A percentile compares a stretch with the other conserved stretches of the same genome.
Evolutionary conservation across 2,113 vertebrate species (phyloP).

Genomic region (Platysternon megacephalum): DNA sequence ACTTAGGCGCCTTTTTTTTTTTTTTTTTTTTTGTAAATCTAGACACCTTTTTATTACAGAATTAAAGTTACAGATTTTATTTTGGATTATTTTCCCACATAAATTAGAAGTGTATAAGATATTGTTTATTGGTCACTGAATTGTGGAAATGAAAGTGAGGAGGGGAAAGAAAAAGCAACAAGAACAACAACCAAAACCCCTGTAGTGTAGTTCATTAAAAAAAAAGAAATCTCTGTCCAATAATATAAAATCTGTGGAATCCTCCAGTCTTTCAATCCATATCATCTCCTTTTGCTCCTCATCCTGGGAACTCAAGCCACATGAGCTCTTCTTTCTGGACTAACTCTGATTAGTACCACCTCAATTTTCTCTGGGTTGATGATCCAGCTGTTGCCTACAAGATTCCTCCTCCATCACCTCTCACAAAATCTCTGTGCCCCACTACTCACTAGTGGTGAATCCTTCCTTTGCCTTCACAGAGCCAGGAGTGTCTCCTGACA

Average conservation of each 20-base stretch:
- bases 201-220: neutral
- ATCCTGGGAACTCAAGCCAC: neutral
- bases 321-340: neutral
- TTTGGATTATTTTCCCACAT: neutral
- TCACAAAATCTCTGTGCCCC: neutral
- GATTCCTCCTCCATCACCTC: neutral
- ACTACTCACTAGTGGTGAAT: neutral
- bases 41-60: conserved; percentile 6
- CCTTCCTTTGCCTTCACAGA: no score
- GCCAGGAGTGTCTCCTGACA: neutral
- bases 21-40: neutral
- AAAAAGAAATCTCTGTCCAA: neutral
- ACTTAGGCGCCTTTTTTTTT: neutral
- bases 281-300: neutral
- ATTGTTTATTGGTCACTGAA: neutral
- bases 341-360: neutral
- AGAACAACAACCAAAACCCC: neutral
- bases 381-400: neutral
- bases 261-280: neutral
- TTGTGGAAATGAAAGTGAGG: neutral
- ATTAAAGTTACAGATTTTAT: conserved; percentile 5
- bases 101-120: neutral
- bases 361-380: neutral
- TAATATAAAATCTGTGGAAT: neutral
- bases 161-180: neutral